Evolutionary conservation across 2,113 vertebrate genomes (phyloP).

Genomic region (Corythaixoides concolor): DNA sequence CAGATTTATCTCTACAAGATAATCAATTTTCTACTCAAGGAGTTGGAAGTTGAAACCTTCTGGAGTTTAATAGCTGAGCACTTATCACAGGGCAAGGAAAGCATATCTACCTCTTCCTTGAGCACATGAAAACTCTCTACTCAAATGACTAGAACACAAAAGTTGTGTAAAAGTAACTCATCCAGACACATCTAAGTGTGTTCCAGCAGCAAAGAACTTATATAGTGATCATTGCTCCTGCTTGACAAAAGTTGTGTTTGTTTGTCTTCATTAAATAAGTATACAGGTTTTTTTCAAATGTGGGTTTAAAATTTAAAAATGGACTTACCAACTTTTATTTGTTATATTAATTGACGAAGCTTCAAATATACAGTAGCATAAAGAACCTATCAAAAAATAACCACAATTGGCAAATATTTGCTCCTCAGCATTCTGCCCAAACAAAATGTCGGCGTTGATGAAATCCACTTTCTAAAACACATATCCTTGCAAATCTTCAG

Average conservation of each 20-base stretch:
- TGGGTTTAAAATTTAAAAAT: neutral
- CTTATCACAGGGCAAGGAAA: neutral
- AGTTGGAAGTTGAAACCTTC: neutral
- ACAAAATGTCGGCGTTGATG: slow-evolving; percentile 27
- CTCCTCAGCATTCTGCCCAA: slow-evolving; percentile 17
- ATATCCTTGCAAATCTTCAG: slow-evolving; percentile 77
- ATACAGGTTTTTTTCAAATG: neutral
- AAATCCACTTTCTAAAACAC: slow-evolving; percentile 64
- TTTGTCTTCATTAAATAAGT: neutral
- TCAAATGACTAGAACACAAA: neutral
- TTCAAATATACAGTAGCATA: neutral
- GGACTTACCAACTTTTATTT: neutral
- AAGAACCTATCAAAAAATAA: neutral
- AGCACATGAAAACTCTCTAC: neutral
- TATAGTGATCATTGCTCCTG: neutral
- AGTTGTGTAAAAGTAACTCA: neutral
- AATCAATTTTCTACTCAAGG: neutral
- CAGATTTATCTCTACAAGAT: neutral
- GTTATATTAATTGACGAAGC: neutral
- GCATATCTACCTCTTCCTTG: neutral
- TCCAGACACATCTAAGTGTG: neutral
- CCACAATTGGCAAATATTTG: neutral
- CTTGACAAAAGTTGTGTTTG: neutral
- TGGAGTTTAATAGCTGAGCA: neutral
- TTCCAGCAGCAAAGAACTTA: neutral